Conservation (phyloP, 2,113 vertebrate genomes). For the Nothoprocta perdicaria region DNA sequence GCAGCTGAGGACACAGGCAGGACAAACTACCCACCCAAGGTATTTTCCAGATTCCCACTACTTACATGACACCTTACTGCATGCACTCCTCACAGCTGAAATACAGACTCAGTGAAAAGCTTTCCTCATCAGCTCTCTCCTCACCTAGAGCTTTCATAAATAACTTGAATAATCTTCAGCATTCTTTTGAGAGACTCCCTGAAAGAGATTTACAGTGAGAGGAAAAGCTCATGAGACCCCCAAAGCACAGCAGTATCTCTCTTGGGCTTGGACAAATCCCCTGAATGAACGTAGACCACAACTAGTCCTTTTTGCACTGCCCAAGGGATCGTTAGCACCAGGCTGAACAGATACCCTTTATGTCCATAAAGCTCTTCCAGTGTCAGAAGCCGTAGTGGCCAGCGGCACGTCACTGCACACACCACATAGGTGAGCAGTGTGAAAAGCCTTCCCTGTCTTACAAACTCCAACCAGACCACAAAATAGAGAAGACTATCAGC, state of each 20-base stretch:
- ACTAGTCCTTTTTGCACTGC: too few species aligned
- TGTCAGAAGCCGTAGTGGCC: background rate
- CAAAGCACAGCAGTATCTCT: background rate
- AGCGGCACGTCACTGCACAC: background rate
- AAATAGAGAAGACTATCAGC: background rate
- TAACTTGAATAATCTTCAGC: background rate
- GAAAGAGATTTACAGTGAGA: background rate
- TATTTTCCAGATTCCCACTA: background rate
- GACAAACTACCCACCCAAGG: background rate
- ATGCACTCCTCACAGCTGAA: background rate
- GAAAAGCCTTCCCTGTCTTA: background rate
- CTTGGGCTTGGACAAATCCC: background rate
- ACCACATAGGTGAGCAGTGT: background rate
- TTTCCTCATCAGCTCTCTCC: background rate
- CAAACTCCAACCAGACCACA: background rate
- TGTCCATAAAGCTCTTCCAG: background rate
- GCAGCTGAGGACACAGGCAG: background rate
- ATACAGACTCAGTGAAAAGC: background rate
- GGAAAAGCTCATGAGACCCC: rapidly evolving
- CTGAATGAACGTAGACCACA: background rate
- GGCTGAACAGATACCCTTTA: background rate
- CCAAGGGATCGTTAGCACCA: background rate
- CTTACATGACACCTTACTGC: background rate
- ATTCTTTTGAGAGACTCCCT: background rate
- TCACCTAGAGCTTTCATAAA: background rate